Base-by-base conservation (phyloP, 1,140 invertebrate genomes). In the Portunus trituberculatus region DNA sequence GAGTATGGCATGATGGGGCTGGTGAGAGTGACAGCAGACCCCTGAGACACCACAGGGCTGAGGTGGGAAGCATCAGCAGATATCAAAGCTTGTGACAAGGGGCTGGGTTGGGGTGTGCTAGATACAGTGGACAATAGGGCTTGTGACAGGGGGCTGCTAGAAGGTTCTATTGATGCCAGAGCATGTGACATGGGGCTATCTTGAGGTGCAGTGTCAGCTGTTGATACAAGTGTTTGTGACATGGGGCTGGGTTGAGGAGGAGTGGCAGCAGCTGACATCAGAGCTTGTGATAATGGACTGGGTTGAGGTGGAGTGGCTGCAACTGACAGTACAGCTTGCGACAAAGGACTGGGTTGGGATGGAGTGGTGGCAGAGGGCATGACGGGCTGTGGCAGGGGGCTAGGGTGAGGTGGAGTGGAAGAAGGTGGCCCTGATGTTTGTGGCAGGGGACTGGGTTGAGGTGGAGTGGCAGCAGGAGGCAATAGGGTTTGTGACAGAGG, bases 171-270 rank as follows among this genome's bases (percentile, higher is more conserved):
- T 7, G 67, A 76, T 76, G n/a, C 67, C 7, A 39, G 32, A 76
- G 90, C 14, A 0, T 76, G 90, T 76, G 90, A 4, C 1, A 89
- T n/a, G n/a, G 87, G 45, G 28, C 39, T 48, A 10, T 32, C 12
- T 8, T 89, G 31, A 7, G 87, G 39, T 4, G 20, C 25, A 46
- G 14, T n/a, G 46, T 28, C 45, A 32, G 31, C 28, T 10, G 86
- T 12, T 31, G 86, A 88, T 88, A 88, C 45, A 8, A 46, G 87
- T 32, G 10, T 3, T 46, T 89, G 87, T 16, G 32, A n/a, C 29
- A 31, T 39, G 29, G 52, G 90, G 25, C 48, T 91, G 90, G 59
- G 52, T 31, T 91, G 90, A 14, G 90, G 28, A 76, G 14, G 67
- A 20, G n/a, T 28, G 48, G 14, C 39, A 59, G 46, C 89, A 76